Conservation (phyloP, 2,888 invertebrate genomes). For the Oligia fasciuncula region DNA sequence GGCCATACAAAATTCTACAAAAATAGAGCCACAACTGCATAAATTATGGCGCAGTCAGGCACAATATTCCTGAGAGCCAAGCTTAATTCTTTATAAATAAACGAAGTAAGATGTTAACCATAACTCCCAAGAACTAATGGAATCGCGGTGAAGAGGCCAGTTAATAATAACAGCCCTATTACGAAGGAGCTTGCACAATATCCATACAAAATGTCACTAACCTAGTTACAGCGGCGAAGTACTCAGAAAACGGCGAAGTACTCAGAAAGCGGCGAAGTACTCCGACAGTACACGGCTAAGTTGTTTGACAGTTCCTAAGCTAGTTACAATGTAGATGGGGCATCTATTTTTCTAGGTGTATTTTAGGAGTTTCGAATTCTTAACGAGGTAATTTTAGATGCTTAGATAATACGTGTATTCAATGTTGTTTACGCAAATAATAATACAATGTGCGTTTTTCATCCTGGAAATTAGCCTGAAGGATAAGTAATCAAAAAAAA, state of each 20-base stretch:
- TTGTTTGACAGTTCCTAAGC: constrained; percentile 41
- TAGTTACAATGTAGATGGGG: constrained; percentile 34
- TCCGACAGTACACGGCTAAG: constrained; percentile 9
- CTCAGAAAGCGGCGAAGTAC: not conserved
- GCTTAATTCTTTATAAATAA: constrained; percentile 13
- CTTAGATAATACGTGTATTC: not conserved
- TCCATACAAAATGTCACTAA: constrained; percentile 49
- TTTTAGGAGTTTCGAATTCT: constrained; percentile 19
- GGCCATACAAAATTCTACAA: not conserved
- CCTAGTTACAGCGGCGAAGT: constrained; percentile 29
- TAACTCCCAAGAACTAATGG: constrained; percentile 49
- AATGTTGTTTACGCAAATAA: not conserved
- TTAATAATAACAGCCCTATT: constrained; percentile 45
- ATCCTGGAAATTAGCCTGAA: not conserved
- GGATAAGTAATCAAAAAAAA: not conserved
- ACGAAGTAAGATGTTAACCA: constrained; percentile 17
- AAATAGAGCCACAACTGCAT: not conserved
- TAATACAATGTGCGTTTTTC: not conserved
- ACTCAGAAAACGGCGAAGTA: not conserved
- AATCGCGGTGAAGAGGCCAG: constrained; percentile 15
- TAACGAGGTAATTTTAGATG: constrained; percentile 14
- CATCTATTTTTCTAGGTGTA: constrained; percentile 23
- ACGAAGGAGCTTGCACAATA: constrained; percentile 45
- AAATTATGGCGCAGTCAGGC: not conserved
- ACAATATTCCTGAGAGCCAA: not conserved